phyloP scores from a whole-genome alignment of 1,140 invertebrate genomes.

The Ceratosolen fusciceps region DNA sequence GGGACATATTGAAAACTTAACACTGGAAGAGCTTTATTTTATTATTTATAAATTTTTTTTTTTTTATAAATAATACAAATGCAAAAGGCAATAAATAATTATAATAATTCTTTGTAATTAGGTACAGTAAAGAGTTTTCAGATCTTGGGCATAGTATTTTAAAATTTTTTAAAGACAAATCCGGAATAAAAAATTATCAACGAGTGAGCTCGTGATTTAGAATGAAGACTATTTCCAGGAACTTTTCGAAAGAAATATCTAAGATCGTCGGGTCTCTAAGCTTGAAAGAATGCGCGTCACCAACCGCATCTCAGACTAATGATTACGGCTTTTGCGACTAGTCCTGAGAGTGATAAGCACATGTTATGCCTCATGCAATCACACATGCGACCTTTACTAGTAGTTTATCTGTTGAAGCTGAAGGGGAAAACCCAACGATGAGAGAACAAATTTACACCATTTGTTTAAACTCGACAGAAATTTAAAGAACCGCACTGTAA shows the following conservation, averaged over 20 bases:
- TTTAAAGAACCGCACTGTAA: too few relatives aligned
- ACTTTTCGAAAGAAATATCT: not conserved
- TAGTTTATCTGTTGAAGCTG: not conserved
- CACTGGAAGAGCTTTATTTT: too few relatives aligned
- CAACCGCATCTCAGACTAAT: not conserved
- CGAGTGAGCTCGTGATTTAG: not conserved
- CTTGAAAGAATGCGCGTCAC: not conserved
- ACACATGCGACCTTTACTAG: not conserved
- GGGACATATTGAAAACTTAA: too few relatives aligned
- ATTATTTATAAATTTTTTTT: too few relatives aligned
- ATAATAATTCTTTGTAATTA: too few relatives aligned
- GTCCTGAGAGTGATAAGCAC: not conserved
- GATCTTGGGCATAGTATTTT: too few relatives aligned
- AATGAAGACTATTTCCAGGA: not conserved
- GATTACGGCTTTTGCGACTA: not conserved
- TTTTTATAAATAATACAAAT: too few relatives aligned
- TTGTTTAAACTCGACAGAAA: too few relatives aligned
- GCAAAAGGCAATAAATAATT: too few relatives aligned
- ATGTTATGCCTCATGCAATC: not conserved
- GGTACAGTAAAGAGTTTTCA: too few relatives aligned
- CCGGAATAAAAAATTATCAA: not conserved
- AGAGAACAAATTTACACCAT: not conserved
- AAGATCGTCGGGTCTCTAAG: not conserved
- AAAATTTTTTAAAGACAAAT: not conserved
- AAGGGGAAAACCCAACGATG: not conserved